A percentile compares a stretch with the other conserved stretches of the same genome.
Conservation (phyloP, 2,888 invertebrate genomes). For the Cerastis rubricosa region DNA sequence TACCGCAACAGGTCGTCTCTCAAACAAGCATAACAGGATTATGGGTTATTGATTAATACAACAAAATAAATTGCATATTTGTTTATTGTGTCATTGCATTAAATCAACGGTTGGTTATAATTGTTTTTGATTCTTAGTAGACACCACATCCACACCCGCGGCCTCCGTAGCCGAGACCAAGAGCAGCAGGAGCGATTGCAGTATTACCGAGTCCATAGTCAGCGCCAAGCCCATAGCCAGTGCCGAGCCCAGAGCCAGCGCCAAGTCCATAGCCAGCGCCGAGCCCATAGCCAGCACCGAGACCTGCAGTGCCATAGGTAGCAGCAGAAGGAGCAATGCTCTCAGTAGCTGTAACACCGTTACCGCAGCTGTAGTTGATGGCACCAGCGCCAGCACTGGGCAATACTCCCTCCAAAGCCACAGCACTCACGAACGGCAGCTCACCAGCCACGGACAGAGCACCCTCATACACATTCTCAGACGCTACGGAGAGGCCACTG, state of each 20-base stretch:
- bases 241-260: not conserved
- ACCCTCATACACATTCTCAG: constrained; percentile 63
- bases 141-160: constrained; percentile 10
- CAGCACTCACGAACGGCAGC: constrained; percentile 16
- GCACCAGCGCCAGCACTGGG: constrained; percentile 52
- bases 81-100: not conserved
- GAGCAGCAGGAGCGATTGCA: not conserved
- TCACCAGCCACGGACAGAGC: constrained; percentile 53
- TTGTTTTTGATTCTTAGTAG: not conserved
- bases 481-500: constrained; percentile 52
- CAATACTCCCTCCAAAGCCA: constrained; percentile 46
- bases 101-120: not conserved
- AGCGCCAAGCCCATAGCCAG: not conserved
- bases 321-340: not conserved
- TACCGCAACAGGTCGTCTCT: not conserved
- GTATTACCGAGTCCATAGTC: not conserved
- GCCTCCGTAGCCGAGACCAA: not conserved
- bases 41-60: not conserved
- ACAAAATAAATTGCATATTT: not conserved
- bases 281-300: not conserved
- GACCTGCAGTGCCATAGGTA: not conserved
- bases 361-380: constrained; percentile 53
- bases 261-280: not conserved
- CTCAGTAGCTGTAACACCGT: constrained; percentile 1
- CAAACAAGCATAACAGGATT: not conserved